These are phyloP conservation scores for Spodoptera frugiperda DNA, from an alignment of 1,140 invertebrate genomes.

Conservation along the genomic window DNA sequence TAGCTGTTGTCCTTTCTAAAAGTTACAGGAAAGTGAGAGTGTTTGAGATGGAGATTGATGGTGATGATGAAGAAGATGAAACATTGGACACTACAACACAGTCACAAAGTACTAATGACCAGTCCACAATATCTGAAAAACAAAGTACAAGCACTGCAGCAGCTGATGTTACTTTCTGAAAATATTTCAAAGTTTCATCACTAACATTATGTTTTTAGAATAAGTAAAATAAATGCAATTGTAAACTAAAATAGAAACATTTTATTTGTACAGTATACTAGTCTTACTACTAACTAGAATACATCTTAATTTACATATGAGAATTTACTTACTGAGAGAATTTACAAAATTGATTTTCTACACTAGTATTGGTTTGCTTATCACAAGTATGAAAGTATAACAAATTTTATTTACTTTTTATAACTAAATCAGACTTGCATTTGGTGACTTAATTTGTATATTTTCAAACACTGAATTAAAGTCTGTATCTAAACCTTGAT, in stretches of 20 bases:
- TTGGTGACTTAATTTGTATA: constrained; percentile 83
- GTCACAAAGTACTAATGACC: constrained; percentile 65
- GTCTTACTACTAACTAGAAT: constrained; percentile 38
- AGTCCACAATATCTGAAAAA: constrained; percentile 55
- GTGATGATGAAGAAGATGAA: constrained; percentile 94
- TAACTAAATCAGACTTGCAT: constrained; percentile 75
- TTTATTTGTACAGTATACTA: constrained; percentile 34
- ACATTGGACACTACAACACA: constrained; percentile 82
- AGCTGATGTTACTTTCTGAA: constrained; percentile 59
- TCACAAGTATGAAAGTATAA: constrained; percentile 33
- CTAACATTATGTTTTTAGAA: neutral
- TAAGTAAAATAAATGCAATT: constrained; percentile 18
- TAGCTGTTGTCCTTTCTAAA: constrained; percentile 94
- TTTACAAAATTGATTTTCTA: neutral
- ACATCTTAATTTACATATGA: constrained; percentile 26
- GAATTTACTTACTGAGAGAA: neutral
- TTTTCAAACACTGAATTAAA: constrained; percentile 86
- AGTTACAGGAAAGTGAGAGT: constrained; percentile 93
- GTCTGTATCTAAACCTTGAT: constrained; percentile 84
- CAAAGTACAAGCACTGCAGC: constrained; percentile 43
- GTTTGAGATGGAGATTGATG: constrained; percentile 97
- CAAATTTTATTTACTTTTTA: constrained; percentile 28
- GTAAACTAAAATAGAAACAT: constrained; percentile 32
- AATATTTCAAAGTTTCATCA: neutral
- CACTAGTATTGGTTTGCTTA: constrained; percentile 4